Conservation (phyloP, 2,113 vertebrate species). For the Ictidomys tridecemlineatus region DNA sequence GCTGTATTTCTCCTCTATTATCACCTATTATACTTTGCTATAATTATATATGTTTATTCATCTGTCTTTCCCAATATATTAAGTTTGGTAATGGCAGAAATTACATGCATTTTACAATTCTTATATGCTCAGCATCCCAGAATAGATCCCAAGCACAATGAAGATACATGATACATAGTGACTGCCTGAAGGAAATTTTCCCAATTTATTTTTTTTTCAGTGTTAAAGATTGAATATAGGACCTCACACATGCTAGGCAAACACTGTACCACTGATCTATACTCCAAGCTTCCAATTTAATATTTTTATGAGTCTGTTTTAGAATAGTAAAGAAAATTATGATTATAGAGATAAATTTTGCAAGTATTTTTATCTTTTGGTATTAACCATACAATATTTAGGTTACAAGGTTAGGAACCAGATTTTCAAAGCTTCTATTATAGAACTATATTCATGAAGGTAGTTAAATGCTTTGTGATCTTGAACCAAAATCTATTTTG, state of each 20-base stretch:
- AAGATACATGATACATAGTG: not conserved
- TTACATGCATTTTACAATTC: conserved; percentile 16
- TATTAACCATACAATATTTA: not conserved
- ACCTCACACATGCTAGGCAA: not conserved
- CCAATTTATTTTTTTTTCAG: not conserved
- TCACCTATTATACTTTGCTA: not conserved
- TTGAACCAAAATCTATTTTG: not conserved
- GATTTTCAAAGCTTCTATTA: not conserved
- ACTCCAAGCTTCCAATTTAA: not conserved
- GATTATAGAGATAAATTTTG: not conserved
- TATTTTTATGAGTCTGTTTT: conserved; percentile 17
- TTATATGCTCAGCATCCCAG: not conserved
- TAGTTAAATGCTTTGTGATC: not conserved
- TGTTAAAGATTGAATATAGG: not conserved
- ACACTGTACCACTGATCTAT: not conserved
- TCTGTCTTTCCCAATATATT: not conserved
- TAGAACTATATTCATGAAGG: not conserved
- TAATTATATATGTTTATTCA: not conserved
- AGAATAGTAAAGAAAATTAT: not conserved
- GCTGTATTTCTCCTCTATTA: not conserved
- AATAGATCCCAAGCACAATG: not conserved
- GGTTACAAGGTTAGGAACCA: not conserved
- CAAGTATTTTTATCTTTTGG: not conserved
- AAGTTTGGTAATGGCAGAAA: not conserved
- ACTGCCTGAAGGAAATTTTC: not conserved